Evolutionary conservation across 2,797 vertebrate genomes (phyloP).

Genomic region (Morus bassanus): DNA sequence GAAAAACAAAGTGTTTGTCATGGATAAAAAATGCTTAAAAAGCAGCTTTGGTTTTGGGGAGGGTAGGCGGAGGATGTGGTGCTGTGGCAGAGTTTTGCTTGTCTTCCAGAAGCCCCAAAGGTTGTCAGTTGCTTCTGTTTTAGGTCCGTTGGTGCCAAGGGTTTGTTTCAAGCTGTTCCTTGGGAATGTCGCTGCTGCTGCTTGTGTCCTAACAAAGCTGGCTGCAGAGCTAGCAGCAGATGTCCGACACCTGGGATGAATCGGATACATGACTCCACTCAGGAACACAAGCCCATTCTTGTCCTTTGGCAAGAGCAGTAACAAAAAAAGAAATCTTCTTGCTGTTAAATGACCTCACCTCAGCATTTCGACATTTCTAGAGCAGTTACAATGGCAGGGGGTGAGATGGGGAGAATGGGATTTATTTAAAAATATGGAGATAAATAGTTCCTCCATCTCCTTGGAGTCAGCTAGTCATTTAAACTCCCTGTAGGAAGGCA

Average conservation of each 20-base stretch:
- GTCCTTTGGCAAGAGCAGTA: slow-evolving; percentile 29
- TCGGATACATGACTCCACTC: background rate
- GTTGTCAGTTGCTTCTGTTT: background rate
- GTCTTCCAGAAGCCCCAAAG: background rate
- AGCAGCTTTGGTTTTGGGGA: background rate
- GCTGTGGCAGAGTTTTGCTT: background rate
- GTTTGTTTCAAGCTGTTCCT: background rate
- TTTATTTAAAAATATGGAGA: slow-evolving; percentile 33
- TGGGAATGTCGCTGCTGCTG: background rate
- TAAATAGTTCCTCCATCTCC: slow-evolving; percentile 11
- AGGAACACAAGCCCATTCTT: background rate
- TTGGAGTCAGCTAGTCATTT: slow-evolving; percentile 26
- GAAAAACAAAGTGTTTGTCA: background rate
- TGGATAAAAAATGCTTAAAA: background rate
- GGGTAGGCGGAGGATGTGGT: background rate
- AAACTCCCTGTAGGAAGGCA: slow-evolving; percentile 44
- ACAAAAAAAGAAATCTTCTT: background rate
- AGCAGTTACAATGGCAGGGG: background rate
- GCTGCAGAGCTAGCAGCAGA: slow-evolving; percentile 35
- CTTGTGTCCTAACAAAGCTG: background rate
- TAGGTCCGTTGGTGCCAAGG: background rate
- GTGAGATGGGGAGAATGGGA: slow-evolving; percentile 13
- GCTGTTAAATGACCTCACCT: slow-evolving; percentile 55
- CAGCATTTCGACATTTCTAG: background rate
- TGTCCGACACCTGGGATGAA: slow-evolving; percentile 51